Base-by-base conservation (phyloP, 2,113 vertebrate species). In the Phyllopteryx taeniolatus region DNA sequence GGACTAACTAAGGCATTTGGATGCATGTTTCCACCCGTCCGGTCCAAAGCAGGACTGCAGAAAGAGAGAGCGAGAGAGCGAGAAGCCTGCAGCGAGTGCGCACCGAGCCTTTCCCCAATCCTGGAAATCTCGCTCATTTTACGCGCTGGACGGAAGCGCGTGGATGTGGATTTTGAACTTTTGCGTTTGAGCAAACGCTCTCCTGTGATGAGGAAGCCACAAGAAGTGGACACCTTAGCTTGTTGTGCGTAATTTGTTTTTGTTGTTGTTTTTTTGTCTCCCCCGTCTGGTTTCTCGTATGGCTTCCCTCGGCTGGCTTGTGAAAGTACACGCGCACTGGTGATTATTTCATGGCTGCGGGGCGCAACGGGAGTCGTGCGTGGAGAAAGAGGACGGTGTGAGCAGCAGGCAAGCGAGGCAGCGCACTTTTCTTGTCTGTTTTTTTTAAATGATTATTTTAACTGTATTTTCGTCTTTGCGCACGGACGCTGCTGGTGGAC, bases 341-440 rank as follows among this genome's bases (percentile, higher is more conserved):
- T 87, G 82, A 89, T 35, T 75, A 68, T 85, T 90, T 84, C 76
- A 90, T 90, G 90, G 87, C 89, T 85, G 77, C 84, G 73, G 79
- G 83, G 81, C 65, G 85, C 60, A 77, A 75, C 72, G 76, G 63
- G 83, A 85, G 81, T 61, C 70, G 81, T 54, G 85, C 64, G 87
- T 78, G 86, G 83, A 64, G 81, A 81, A 84, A 82, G 75, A 70
- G 89, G 86, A 90, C 86, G 42, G 75, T 79, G 82, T 77, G 71
- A 77, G 83, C 82, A 83, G 87, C 88, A 86, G 70, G 69, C 79
- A 74, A 73, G 75, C 70, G 79, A 85, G 74, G 84, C 83, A 74
- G 72, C 77, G 78, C 82, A 85, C 90, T 90, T 89, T 86, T 42
- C 19, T 42, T 46, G 27, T 43, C 1, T 5, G 5, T 22, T 1